Evolutionary conservation across 2,113 vertebrate genomes (phyloP).

Genomic region (Ellobius talpinus): DNA sequence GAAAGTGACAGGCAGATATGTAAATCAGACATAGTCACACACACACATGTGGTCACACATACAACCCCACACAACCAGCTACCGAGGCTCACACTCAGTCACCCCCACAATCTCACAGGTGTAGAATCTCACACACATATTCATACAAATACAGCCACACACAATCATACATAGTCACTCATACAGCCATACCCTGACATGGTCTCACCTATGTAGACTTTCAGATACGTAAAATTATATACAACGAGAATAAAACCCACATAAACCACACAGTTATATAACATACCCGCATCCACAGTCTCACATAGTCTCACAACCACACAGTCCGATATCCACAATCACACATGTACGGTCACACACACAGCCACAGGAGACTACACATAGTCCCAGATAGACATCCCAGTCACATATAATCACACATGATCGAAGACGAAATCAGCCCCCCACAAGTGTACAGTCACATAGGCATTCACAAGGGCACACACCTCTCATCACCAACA

Average conservation of each 20-base stretch:
- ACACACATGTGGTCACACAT: background rate
- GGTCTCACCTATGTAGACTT: background rate
- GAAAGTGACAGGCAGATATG: background rate
- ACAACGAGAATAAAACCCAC: background rate
- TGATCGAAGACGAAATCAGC: background rate
- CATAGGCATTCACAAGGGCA: background rate
- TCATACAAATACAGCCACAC: background rate
- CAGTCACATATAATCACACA: background rate
- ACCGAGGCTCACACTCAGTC: background rate
- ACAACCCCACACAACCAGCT: background rate
- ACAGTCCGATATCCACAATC: background rate
- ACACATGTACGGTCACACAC: too few species aligned
- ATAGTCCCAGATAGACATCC: too few species aligned
- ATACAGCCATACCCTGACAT: too few species aligned
- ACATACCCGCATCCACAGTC: background rate
- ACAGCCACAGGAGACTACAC: background rate
- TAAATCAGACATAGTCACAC: background rate
- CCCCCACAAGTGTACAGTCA: too few species aligned
- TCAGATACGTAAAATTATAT: background rate
- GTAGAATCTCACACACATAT: background rate
- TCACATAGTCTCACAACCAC: background rate
- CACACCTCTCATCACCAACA: background rate
- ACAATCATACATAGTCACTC: background rate
- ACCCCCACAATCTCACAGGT: background rate
- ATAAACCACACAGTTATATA: background rate